Percentiles rank a stretch among this genome's conserved stretches.
Conservation (phyloP, 2,888 invertebrate species). For the Ischnura elegans region DNA sequence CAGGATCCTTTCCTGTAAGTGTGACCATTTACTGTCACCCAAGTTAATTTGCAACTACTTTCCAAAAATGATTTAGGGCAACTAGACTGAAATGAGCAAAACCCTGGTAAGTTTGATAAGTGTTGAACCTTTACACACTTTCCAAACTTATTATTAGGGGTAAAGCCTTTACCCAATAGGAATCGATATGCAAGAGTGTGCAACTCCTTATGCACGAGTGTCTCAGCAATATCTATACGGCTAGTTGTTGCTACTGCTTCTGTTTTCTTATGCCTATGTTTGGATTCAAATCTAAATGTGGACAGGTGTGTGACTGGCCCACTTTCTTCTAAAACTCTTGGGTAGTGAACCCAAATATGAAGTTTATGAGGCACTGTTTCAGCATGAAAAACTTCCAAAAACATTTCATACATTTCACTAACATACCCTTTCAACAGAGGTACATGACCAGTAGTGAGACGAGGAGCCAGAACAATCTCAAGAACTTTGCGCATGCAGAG, state of each 20-base stretch:
- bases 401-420: neutral
- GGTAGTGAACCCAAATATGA: conserved; percentile 1
- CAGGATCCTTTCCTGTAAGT: neutral
- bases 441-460: neutral
- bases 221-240: no score
- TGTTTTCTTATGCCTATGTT: no score
- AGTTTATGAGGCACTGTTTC: neutral
- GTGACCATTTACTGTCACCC: neutral
- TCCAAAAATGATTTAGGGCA: neutral
- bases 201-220: no score
- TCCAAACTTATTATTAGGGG: neutral
- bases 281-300: no score
- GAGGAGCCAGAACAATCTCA: conserved; percentile 1
- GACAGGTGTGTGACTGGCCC: no score
- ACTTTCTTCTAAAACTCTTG: neutral
- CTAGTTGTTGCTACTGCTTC: no score
- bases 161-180: neutral
- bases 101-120: neutral
- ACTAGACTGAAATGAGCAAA: neutral
- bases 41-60: neutral
- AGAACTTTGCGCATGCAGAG: neutral
- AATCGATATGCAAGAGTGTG: no score
- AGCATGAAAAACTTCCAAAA: neutral
- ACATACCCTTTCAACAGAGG: neutral
- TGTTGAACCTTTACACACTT: neutral